Percentiles rank a stretch among this genome's conserved stretches.
These are phyloP conservation scores for Philopedon plagiatum DNA, from an alignment of 2,888 invertebrate genomes.

Conservation along the genomic window DNA sequence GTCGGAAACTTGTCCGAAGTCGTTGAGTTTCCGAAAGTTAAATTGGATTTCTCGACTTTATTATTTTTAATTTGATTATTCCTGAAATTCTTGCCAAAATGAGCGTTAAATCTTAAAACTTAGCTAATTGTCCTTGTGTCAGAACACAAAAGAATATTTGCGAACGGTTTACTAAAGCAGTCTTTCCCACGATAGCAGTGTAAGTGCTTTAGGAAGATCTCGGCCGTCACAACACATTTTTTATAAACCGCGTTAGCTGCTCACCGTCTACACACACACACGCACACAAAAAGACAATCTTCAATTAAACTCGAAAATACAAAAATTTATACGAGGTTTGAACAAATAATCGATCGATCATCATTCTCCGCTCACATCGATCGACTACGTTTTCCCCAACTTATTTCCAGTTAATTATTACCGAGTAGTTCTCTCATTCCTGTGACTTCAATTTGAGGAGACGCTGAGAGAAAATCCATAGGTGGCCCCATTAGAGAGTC, in stretches of 20 bases:
- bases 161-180: no score
- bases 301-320: no score
- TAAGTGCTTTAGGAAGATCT: no score
- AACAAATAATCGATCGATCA: constrained; percentile 25
- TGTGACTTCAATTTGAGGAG: constrained; percentile 17
- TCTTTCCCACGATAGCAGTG: no score
- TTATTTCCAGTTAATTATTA: constrained; percentile 40
- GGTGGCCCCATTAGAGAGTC: constrained; percentile 45
- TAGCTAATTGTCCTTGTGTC: background rate
- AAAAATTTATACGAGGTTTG: background rate
- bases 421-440: constrained; percentile 34
- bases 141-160: no score
- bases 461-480: constrained; percentile 43
- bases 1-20: constrained; percentile 42
- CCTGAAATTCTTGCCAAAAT: background rate
- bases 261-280: no score
- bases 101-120: background rate
- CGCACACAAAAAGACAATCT: no score
- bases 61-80: constrained; percentile 35
- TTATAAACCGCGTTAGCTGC: no score
- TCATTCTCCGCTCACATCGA: constrained; percentile 26
- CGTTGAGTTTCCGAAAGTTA: constrained; percentile 36
- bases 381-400: constrained; percentile 36
- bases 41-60: constrained; percentile 41
- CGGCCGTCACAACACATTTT: no score